Evolutionary conservation across 2,113 vertebrate species (phyloP), one percentile per base, ranked within the genome.

Genomic region (Antidorcas marsupialis): DNA sequence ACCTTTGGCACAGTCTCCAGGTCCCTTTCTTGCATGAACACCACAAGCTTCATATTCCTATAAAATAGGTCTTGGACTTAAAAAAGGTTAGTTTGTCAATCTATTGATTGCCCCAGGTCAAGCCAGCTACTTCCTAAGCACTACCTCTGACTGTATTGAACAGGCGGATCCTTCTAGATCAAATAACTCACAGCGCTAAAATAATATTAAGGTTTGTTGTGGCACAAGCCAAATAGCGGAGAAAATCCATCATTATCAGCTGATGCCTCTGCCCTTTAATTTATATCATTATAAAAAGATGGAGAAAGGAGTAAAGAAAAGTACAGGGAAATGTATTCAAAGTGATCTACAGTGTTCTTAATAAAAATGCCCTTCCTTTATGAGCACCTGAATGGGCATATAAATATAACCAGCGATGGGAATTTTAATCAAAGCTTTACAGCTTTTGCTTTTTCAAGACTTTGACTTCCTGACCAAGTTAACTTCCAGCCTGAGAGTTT

Each of bases 1-100:
- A 67, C 55, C 81, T 94, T 97, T 97, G 92, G 95, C 95, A 87
- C 43, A 21, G 43, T 21, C 47, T 85, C 97, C 89, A 64, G 89
- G 57, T 92, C 53, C 95, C 88, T 98, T 97, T 98, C 97, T 95
- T 97, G 84, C 93, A 71, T 59, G 95, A 97, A 93, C 21, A 85
- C 55, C 8, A 14, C 78, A 93, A 97, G 91, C 90, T 97, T 98
- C 85, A 98, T 97, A 98, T 97, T 97, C 91, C 87, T 93, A 95
- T 97, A 96, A 97, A 97, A 97, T 53, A 97, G 91, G 76, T 36
- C 91, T 96, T 95, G 59, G 97, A 94, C 93, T 97, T 98, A 84
- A 97, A 97, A 98, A 98, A 97, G 98, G 55, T 91, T 97, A 97
- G 97, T 98, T 98, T 98, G 95, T 98, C 97, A 97, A 97, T 97